phyloP scores from a whole-genome alignment of 2,797 vertebrate species.

The Sternotherus odoratus region DNA sequence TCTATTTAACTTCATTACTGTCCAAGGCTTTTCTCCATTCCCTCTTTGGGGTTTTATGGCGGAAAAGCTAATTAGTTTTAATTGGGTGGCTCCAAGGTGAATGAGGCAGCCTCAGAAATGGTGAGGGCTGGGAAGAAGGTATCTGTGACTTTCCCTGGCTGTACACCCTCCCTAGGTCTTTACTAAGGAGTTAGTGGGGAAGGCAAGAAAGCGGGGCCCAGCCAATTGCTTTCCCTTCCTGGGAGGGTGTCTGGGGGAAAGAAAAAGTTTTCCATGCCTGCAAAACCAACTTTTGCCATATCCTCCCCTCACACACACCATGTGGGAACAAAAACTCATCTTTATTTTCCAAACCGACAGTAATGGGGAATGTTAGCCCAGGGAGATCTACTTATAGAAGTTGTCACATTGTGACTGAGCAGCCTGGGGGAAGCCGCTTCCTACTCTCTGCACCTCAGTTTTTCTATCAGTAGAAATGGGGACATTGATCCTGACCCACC shows the following conservation, averaged over 20 bases:
- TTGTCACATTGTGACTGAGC: not conserved
- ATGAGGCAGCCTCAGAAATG: not conserved
- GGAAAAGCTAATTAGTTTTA: constrained; percentile 81
- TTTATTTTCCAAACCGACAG: not conserved
- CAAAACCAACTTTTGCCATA: not conserved
- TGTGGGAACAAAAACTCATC: not conserved
- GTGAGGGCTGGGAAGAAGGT: constrained; percentile 58
- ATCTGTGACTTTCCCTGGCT: not conserved
- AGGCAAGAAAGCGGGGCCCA: not conserved
- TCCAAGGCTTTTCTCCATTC: constrained; percentile 76
- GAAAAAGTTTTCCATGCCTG: not conserved
- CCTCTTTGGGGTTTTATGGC: constrained; percentile 73
- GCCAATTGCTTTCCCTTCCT: not conserved
- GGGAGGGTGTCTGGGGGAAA: not conserved
- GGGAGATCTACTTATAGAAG: not conserved
- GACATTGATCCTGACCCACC: not conserved
- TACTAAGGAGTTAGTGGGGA: not conserved
- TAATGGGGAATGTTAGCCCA: not conserved
- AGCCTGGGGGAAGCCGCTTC: not conserved
- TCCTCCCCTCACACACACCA: not conserved
- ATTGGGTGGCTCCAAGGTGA: constrained; percentile 77
- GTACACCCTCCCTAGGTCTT: rapidly evolving
- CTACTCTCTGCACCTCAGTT: not conserved
- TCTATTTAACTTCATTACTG: constrained; percentile 83
- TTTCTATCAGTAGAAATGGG: not conserved